phyloP scores from a whole-genome alignment of 1,140 invertebrate genomes.

The Tetragnatha versicolor region DNA sequence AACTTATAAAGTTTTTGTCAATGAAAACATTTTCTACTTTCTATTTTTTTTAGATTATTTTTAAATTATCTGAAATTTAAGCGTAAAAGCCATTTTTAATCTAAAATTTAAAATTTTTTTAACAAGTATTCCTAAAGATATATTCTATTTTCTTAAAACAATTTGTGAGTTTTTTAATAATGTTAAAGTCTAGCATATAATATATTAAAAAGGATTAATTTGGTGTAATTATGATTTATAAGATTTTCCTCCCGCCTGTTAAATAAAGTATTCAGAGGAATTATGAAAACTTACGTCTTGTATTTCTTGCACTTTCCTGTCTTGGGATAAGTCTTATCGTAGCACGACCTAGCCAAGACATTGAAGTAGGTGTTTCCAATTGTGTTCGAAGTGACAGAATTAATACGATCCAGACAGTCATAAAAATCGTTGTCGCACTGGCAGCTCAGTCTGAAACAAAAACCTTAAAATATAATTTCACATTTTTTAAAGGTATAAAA shows the following conservation, averaged over 20 bases:
- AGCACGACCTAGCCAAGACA: constrained; percentile 78
- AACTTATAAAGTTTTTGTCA: neutral
- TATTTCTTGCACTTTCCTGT: constrained; percentile 34
- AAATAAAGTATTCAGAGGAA: neutral
- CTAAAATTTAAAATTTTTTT: neutral
- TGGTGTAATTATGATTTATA: neutral
- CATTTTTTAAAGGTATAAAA: neutral
- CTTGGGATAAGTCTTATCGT: constrained; percentile 68
- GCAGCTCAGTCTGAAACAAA: constrained; percentile 74
- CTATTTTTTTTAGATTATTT: neutral
- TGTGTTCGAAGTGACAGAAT: constrained; percentile 73
- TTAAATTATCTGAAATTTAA: neutral
- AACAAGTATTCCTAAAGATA: neutral
- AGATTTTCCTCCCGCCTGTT: neutral
- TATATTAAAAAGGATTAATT: neutral
- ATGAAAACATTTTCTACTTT: neutral
- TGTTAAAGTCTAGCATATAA: neutral
- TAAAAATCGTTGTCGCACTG: constrained; percentile 82
- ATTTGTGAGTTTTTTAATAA: neutral
- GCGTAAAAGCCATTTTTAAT: no score
- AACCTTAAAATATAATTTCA: neutral
- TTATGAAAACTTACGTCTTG: constrained; percentile 26
- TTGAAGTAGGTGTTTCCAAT: constrained; percentile 91
- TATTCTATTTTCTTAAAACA: neutral
- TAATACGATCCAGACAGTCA: constrained; percentile 78